Base-by-base conservation (phyloP, 1,140 invertebrate species). In the Scaptomyza pallida region DNA sequence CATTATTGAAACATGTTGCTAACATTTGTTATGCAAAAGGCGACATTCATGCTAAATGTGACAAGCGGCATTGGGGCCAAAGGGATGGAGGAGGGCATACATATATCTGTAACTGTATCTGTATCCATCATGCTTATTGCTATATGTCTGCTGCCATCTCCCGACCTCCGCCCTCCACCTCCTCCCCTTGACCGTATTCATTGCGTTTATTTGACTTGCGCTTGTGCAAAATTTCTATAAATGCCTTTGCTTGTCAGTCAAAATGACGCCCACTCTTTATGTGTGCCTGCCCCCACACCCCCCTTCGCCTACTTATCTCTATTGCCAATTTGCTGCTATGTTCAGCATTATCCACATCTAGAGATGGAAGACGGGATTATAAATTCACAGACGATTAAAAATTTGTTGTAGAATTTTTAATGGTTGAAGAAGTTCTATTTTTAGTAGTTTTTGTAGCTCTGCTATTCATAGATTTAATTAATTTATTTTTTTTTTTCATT, bases 1-100 rank as follows among this genome's bases (percentile, higher is more conserved):
- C 81, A 86, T 86, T 85, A 86, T 85, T 77, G 81, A 85, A 85
- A 85, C 81, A 85, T 85, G 81, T 69, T 85, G 77, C 81, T 75
- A 69, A 72, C 81, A 85, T 85, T 85, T 81, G 81, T 85, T 85
- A 85, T 85, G 81, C 81, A 86, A 86, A 30, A 81, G 81, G 73
- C 81, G 69, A 85, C 81, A 81, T 86, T 80, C 81, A 86, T 64
- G 81, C 69, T 68, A 86, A 69, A 77, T 71, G 68, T 52, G 64
- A 82, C 50, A 61, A 30, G 60, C 5, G 30, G 37, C n/a, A 26
- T 26, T 4, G 5, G 23, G 23, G 23, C 15, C 9, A 1, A 6
- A 12, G 17, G 23, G 21, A 1, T 26, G 35, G 6, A 0, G 23
- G 2, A 5, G 13, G 21, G 10, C 48, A 26, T 10, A 41, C n/a